Percentiles rank a stretch among this genome's conserved stretches.
phyloP scores from a whole-genome alignment of 2,888 invertebrate species.

The Myopa testacea region DNA sequence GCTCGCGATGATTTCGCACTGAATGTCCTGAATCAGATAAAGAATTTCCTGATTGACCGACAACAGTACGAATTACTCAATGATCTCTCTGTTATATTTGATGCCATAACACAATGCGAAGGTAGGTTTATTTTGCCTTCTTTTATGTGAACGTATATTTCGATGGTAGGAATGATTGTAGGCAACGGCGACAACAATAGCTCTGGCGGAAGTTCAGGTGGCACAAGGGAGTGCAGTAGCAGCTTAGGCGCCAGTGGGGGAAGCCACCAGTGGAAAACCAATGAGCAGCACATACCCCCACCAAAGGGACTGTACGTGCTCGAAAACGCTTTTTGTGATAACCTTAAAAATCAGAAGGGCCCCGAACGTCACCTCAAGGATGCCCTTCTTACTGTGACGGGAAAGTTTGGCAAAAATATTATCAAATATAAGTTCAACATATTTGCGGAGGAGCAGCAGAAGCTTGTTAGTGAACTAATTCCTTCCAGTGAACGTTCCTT shows the following conservation, averaged over 20 bases:
- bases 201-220: slow-evolving; percentile 64
- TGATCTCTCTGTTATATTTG: slow-evolving; percentile 67
- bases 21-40: slow-evolving; percentile 63
- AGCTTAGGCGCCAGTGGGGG: slow-evolving; percentile 47
- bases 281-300: slow-evolving; percentile 35
- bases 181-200: slow-evolving; percentile 60
- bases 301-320: slow-evolving; percentile 63
- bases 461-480: slow-evolving; percentile 64
- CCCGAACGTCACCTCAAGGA: slow-evolving; percentile 65
- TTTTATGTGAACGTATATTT: background rate
- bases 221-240: slow-evolving; percentile 58
- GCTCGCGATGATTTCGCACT: slow-evolving; percentile 65
- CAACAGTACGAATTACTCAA: slow-evolving; percentile 66
- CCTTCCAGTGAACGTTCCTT: slow-evolving; percentile 63
- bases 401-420: slow-evolving; percentile 68
- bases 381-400: slow-evolving; percentile 65
- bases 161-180: background rate
- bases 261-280: slow-evolving; percentile 27
- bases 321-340: slow-evolving; percentile 68
- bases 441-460: slow-evolving; percentile 66
- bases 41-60: slow-evolving; percentile 63
- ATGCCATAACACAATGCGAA: slow-evolving; percentile 66
- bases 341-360: slow-evolving; percentile 59
- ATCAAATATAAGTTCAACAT: slow-evolving; percentile 68
- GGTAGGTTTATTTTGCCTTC: slow-evolving; percentile 44